These are phyloP conservation scores for Diarsia brunnea DNA, from an alignment of 2,888 invertebrate species.

Conservation along the genomic window DNA sequence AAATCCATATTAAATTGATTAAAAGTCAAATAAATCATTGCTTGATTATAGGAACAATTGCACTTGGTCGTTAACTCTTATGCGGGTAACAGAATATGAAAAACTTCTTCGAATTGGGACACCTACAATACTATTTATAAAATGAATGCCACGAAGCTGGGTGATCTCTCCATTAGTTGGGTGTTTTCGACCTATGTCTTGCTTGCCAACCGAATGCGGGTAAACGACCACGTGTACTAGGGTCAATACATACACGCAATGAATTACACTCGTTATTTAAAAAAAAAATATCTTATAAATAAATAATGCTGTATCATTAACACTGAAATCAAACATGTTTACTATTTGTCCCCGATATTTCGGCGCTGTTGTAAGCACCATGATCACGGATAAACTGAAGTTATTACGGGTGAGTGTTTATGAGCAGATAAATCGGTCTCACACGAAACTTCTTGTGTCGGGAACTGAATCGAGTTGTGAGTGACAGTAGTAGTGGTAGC, in stretches of 20 bases:
- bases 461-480: too few species aligned
- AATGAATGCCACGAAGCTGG: background rate
- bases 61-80: conserved; percentile 1
- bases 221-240: background rate
- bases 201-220: background rate
- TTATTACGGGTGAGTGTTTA: too few species aligned
- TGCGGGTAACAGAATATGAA: background rate
- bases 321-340: too few species aligned
- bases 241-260: background rate
- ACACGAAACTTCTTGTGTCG: too few species aligned
- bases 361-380: too few species aligned
- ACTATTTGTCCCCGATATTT: too few species aligned
- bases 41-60: conserved; percentile 1
- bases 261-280: conserved; percentile 20
- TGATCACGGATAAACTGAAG: too few species aligned
- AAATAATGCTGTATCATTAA: background rate
- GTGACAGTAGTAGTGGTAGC: too few species aligned
- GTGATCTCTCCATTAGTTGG: background rate
- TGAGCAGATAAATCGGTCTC: too few species aligned
- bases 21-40: background rate
- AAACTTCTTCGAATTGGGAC: background rate
- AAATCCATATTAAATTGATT: background rate
- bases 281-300: conserved; percentile 14
- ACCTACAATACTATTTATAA: too few species aligned
- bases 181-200: background rate